These are phyloP conservation scores for Melipona beecheii DNA, from an alignment of 2,888 invertebrate genomes.

Conservation along the genomic window DNA sequence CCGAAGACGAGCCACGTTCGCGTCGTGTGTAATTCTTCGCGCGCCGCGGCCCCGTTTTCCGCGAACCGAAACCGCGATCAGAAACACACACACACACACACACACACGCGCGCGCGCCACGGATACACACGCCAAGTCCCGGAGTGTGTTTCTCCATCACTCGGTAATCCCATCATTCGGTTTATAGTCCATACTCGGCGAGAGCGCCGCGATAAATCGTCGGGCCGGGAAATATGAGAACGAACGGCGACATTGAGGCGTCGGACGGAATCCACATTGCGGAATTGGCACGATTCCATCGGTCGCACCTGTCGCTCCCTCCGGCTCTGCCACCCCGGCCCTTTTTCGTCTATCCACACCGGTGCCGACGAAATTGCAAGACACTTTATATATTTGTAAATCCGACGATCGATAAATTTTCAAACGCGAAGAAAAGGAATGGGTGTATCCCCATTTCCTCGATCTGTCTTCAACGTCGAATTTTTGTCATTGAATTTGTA, in stretches of 20 bases:
- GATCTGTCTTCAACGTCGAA: too few relatives aligned
- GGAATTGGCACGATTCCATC: conserved; percentile 56
- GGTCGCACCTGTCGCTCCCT: conserved; percentile 56
- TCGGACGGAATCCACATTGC: conserved; percentile 38
- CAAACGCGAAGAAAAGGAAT: too few relatives aligned
- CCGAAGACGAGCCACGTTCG: conserved; percentile 13
- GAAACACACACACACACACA: background rate
- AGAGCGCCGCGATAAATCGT: conserved; percentile 32
- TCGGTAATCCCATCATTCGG: conserved; percentile 36
- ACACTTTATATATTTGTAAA: too few relatives aligned
- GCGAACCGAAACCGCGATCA: background rate
- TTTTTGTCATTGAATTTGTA: too few relatives aligned
- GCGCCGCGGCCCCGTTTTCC: background rate
- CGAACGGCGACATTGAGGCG: conserved; percentile 46
- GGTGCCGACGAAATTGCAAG: too few relatives aligned
- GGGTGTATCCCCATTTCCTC: conserved; percentile 31
- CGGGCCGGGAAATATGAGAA: conserved; percentile 25
- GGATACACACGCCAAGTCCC: background rate
- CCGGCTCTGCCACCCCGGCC: background rate
- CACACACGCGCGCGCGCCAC: too few relatives aligned
- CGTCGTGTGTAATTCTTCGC: background rate
- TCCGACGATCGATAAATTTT: too few relatives aligned
- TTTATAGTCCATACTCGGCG: conserved; percentile 36
- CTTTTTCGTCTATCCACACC: too few relatives aligned
- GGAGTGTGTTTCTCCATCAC: conserved; percentile 10